phyloP scores from a whole-genome alignment of 2,113 vertebrate genomes.

The Lepisosteus oculatus region DNA sequence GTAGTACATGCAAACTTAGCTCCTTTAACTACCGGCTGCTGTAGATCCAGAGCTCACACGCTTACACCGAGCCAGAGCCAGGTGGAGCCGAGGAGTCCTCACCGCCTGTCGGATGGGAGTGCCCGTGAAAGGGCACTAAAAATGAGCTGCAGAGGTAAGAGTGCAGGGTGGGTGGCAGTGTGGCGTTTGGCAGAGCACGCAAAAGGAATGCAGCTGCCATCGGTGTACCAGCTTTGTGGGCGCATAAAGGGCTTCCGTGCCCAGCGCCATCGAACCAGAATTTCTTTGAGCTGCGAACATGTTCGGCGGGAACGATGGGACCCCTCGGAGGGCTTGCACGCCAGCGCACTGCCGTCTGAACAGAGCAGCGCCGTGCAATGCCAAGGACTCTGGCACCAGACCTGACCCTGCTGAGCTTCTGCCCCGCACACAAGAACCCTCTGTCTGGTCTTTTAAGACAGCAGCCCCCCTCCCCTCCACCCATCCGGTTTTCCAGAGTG shows the following conservation, averaged over 20 bases:
- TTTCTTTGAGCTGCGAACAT: background rate
- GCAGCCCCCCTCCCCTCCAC: background rate
- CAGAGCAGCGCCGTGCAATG: conserved; percentile 17
- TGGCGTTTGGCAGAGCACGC: background rate
- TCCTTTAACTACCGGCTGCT: too few species aligned
- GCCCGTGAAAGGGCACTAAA: background rate
- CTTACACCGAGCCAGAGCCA: too few species aligned
- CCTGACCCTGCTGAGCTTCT: conserved; percentile 23
- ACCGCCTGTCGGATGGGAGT: too few species aligned
- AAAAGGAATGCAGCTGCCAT: background rate
- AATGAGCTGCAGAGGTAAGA: background rate
- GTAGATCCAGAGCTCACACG: too few species aligned
- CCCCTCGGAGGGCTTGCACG: conserved; percentile 8
- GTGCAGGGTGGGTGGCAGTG: background rate
- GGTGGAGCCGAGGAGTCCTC: too few species aligned
- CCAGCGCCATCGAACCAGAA: background rate
- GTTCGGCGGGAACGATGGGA: conserved; percentile 2
- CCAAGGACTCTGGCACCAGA: conserved; percentile 21
- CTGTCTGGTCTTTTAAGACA: conserved; percentile 27
- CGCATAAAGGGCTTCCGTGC: conserved; percentile 5
- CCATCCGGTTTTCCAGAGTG: background rate
- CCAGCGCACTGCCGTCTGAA: conserved; percentile 30
- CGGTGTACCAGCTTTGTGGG: background rate
- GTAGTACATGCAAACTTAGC: too few species aligned
- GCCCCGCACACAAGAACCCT: conserved; percentile 13